Evolutionary conservation across 1,140 invertebrate genomes (phyloP).

Genomic region (Bombus fervidus): DNA sequence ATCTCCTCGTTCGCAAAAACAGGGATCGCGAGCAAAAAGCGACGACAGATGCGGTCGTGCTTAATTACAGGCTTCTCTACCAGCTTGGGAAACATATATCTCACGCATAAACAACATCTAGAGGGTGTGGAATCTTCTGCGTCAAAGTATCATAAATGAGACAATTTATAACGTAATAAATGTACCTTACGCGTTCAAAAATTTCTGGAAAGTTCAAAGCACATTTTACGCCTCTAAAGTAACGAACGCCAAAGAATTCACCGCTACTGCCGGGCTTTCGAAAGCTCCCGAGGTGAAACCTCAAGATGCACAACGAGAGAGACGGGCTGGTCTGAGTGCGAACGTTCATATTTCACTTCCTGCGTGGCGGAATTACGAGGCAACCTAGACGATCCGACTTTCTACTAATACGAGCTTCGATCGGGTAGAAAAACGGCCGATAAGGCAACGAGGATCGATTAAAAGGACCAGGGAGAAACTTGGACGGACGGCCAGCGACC

Average conservation of each 20-base stretch:
- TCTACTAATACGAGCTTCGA: conserved; percentile 43
- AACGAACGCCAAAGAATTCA: neutral
- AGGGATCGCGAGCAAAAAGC: neutral
- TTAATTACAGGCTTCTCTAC: neutral
- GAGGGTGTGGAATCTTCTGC: neutral
- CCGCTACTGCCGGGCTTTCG: neutral
- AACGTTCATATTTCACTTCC: conserved; percentile 38
- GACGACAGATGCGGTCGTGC: conserved; percentile 6
- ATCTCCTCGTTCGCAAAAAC: conserved; percentile 14
- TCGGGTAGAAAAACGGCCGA: conserved; percentile 37
- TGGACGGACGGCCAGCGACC: neutral
- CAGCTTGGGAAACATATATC: neutral
- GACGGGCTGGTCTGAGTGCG: conserved; percentile 7
- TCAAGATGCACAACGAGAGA: conserved; percentile 10
- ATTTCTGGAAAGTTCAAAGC: neutral
- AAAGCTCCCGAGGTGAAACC: conserved; percentile 19
- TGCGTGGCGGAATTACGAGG: conserved; percentile 38
- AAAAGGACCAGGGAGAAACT: conserved; percentile 40
- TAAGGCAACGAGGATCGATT: conserved; percentile 26
- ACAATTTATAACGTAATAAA: neutral
- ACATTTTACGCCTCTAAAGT: neutral
- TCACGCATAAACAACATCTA: neutral
- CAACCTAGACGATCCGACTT: conserved; percentile 24
- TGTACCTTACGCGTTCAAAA: neutral
- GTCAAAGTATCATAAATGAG: neutral